Evolutionary conservation across 2,888 invertebrate species (phyloP), one percentile per base, ranked within the genome.

Genomic region (Heterodera filipjevi): DNA sequence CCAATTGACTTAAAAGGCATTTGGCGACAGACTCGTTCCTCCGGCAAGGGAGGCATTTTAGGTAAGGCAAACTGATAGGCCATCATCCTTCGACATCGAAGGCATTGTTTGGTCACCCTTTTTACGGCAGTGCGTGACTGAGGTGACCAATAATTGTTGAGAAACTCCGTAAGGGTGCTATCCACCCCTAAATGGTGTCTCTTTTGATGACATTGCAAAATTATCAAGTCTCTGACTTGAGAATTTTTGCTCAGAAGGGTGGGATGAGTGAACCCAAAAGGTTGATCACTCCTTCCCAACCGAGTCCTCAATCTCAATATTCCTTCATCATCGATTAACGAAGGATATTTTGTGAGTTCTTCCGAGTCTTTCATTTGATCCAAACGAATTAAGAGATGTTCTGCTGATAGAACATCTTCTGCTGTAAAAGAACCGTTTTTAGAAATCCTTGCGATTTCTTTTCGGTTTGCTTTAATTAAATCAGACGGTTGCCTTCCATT

Each of bases 1-100:
- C 85, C 85, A 30, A 70, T 76, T 27, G 76, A 30, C 27, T 78
- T 32, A 76, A 85, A 84, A 0, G 84, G 82, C 10, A 3, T 27
- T 6, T 77, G 10, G 22, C 33, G 16, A 16, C 14, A 59, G 0
- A 83, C 81, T 39, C 84, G 39, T 27, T 76, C 81, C 1, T 30
- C 12, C 0, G 81, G 81, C 0, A 81, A 30, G 6, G 73, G 27
- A 8, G 39, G 44, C 77, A 76, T 68, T 16, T 46, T 32, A 3
- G 82, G 82, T 14, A 77, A 77, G 2, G 30, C 16, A 66, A 66
- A 82, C 27, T 77, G 71, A 3, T 35, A 27, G 1, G 39, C 32
- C 8, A 49, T 14, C n/a, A 80, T 72, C 30, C 30, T 16, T 8
- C 53, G 44, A 33, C 80, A 80, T 6, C 19, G 8, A 12, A 44